Evolutionary conservation across 2,113 vertebrate genomes (phyloP).

Genomic region (Forbesichthys agassizii): DNA sequence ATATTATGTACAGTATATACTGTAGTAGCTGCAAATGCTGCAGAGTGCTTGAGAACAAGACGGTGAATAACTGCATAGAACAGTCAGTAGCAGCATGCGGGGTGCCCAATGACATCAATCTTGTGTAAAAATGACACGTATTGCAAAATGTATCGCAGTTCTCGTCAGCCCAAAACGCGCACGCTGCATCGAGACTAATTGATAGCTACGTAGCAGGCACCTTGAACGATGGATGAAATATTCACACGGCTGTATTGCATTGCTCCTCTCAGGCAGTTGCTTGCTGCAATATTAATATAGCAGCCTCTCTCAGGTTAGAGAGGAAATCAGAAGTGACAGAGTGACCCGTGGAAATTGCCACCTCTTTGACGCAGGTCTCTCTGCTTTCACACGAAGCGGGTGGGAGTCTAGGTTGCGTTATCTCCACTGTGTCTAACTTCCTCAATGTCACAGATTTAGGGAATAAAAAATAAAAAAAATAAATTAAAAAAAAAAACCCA

Average conservation of each 20-base stretch:
- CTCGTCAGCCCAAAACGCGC: neutral
- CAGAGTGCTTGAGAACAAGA: neutral
- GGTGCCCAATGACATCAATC: no score
- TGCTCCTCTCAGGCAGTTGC: constrained; percentile 50
- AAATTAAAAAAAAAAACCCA: no score
- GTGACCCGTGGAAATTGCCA: constrained; percentile 38
- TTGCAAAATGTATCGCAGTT: neutral
- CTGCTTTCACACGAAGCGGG: no score
- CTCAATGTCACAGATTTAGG: no score
- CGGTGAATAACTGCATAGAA: neutral
- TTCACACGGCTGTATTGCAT: constrained; percentile 57
- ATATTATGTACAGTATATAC: neutral
- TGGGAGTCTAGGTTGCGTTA: no score
- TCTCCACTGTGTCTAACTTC: no score
- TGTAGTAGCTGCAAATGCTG: neutral
- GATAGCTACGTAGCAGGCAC: constrained; percentile 52
- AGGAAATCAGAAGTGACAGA: constrained; percentile 39
- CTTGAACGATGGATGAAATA: constrained; percentile 66
- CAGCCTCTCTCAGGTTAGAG: constrained; percentile 47
- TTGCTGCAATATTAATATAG: constrained; percentile 57
- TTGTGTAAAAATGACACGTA: neutral
- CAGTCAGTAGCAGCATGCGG: neutral
- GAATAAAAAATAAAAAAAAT: no score
- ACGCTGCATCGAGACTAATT: constrained; percentile 28
- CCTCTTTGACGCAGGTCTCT: constrained; percentile 26